phyloP scores from a whole-genome alignment of 1,140 invertebrate species.

The Neotoxoptera formosana region DNA sequence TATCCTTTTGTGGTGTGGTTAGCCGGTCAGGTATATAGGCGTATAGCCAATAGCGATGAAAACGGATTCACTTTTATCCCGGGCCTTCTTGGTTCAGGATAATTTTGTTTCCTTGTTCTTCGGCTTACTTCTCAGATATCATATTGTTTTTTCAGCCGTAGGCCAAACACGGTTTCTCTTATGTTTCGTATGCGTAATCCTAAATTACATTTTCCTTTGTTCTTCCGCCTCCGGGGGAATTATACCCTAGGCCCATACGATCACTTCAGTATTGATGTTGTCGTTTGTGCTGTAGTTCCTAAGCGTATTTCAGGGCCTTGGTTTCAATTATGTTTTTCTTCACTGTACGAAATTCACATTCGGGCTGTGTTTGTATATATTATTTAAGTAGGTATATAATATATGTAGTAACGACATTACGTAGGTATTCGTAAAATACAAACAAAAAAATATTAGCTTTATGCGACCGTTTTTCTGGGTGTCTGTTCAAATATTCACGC shows the following conservation, averaged over 20 bases:
- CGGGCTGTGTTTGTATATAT: not conserved
- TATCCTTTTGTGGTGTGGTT: not conserved
- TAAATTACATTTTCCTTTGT: slow-evolving; percentile 44
- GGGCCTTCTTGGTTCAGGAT: not conserved
- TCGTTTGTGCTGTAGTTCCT: not conserved
- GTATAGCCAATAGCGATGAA: slow-evolving; percentile 21
- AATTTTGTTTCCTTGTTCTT: slow-evolving; percentile 10
- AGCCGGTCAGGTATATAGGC: not conserved
- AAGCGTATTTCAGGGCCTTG: not conserved
- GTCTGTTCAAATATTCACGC: not conserved
- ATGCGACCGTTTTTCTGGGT: not conserved
- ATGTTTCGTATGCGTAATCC: not conserved
- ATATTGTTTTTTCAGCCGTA: slow-evolving; percentile 42
- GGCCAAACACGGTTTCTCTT: not conserved
- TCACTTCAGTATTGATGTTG: slow-evolving; percentile 15
- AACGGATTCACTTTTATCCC: slow-evolving; percentile 24
- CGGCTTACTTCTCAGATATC: not conserved
- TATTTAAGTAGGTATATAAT: not conserved
- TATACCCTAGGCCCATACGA: not conserved
- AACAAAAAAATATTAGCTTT: not conserved
- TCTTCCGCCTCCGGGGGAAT: not conserved
- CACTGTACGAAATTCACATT: not conserved
- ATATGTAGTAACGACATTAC: not conserved
- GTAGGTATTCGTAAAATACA: not conserved
- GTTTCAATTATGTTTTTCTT: not conserved